Evolutionary conservation across 2,888 invertebrate genomes (phyloP).

Genomic region (Netelia fuscicornis): DNA sequence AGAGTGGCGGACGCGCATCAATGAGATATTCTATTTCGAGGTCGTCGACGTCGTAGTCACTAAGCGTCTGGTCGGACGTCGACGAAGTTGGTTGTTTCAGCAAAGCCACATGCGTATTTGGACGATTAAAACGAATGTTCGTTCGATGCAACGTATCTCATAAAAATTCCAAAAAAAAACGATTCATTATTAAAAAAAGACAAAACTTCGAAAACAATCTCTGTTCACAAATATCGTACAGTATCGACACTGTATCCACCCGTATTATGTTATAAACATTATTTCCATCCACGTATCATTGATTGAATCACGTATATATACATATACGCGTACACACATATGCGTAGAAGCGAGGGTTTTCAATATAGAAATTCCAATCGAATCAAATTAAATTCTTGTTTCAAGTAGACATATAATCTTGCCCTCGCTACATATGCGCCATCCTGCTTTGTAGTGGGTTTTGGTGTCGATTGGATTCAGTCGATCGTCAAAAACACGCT

Average conservation of each 20-base stretch:
- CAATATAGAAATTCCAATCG: neutral
- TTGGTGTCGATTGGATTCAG: constrained; percentile 52
- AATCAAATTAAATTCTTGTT: constrained; percentile 25
- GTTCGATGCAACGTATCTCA: neutral
- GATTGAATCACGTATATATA: neutral
- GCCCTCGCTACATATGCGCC: neutral
- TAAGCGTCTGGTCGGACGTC: constrained; percentile 34
- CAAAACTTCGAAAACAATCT: too few species aligned
- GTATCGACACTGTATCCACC: too few species aligned
- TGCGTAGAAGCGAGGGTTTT: neutral
- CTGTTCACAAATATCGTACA: too few species aligned
- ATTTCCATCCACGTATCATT: neutral
- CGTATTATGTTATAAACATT: too few species aligned
- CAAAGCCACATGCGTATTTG: constrained; percentile 36
- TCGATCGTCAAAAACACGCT: constrained; percentile 43
- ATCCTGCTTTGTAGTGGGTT: constrained; percentile 38
- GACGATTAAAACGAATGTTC: neutral
- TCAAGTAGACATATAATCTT: constrained; percentile 6
- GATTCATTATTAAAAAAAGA: neutral
- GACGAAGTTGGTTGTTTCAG: constrained; percentile 14
- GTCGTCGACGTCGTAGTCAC: constrained; percentile 62
- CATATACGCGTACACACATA: neutral
- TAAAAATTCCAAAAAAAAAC: neutral
- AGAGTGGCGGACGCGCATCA: constrained; percentile 62
- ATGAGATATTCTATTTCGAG: constrained; percentile 68